Base-by-base conservation (phyloP, 2,113 vertebrate genomes). In the Panthera uncia region DNA sequence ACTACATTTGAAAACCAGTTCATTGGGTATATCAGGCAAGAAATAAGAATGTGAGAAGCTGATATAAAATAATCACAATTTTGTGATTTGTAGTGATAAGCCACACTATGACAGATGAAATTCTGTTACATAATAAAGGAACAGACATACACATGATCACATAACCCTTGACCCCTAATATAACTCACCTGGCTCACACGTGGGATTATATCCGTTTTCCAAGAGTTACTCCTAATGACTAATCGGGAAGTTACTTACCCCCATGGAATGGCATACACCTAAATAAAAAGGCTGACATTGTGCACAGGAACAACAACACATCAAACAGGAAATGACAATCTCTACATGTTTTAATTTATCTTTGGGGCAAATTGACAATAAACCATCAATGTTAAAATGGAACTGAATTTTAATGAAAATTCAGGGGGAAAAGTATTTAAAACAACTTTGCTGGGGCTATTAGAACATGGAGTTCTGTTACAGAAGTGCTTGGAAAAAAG, bases 201-300 rank as follows among this genome's bases (percentile, higher is more conserved):
- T 91, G 99, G 99, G 50, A 98, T 98, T 87, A 98, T 79, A 80
- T 96, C 97, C 90, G 89, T 99, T 98, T 96, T 99, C 99, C 93
- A 99, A 99, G 57, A 99, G 97, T 97, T 99, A 98, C 65, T 99
- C 98, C 89, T 99, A 98, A 97, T 99, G 99, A 94, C 96, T 98
- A 94, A 99, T 98, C 97, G 99, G 97, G 97, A 99, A 99, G 98
- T 99, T 99, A 98, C 99, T 99, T 97, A 99, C 98, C 7, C 99
- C 99, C 90, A 99, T 98, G 57, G 99, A 99, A 79, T 88, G 98
- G 65, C 99, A 99, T 79, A 99, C 66, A 85, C 99, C 98, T 99
- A 92, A 69, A 76, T 48, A 66, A 91, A 86, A 94, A 98, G 83
- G 7, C 88, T 71, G 57, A 88, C 55, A 48, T 31, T 61, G 45